Conservation (phyloP, 2,113 vertebrate species). For the Erinaceus europaeus region DNA sequence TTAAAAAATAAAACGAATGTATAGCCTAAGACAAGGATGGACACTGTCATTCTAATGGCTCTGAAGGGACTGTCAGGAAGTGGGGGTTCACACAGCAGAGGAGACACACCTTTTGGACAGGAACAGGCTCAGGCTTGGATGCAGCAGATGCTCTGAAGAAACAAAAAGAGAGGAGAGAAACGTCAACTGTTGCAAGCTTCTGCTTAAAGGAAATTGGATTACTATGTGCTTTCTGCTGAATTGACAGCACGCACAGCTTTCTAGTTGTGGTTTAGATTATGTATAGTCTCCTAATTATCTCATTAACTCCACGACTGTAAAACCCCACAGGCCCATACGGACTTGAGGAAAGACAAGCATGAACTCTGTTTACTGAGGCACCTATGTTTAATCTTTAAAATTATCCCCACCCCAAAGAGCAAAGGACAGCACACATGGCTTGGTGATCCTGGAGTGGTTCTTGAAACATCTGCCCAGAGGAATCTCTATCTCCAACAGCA, state of each 20-base stretch:
- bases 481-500: background rate
- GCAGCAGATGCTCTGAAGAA: conserved; percentile 83
- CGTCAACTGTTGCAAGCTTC: background rate
- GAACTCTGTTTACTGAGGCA: background rate
- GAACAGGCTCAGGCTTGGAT: conserved; percentile 85
- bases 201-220: background rate
- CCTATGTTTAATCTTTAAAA: background rate
- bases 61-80: background rate
- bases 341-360: conserved; percentile 4
- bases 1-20: conserved; percentile 19
- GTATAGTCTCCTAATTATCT: background rate
- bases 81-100: too few relatives aligned
- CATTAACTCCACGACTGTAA: background rate
- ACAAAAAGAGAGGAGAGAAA: background rate
- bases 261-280: conserved; percentile 9
- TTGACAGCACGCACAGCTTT: background rate
- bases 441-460: background rate
- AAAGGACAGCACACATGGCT: background rate
- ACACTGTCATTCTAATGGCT: background rate
- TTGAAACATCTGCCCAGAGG: background rate
- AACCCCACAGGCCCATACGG: background rate
- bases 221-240: background rate
- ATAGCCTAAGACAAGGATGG: conserved; percentile 48
- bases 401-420: background rate
- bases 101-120: conserved; percentile 87